Conservation (phyloP, 2,113 vertebrate species). For the Loxodonta africana region DNA sequence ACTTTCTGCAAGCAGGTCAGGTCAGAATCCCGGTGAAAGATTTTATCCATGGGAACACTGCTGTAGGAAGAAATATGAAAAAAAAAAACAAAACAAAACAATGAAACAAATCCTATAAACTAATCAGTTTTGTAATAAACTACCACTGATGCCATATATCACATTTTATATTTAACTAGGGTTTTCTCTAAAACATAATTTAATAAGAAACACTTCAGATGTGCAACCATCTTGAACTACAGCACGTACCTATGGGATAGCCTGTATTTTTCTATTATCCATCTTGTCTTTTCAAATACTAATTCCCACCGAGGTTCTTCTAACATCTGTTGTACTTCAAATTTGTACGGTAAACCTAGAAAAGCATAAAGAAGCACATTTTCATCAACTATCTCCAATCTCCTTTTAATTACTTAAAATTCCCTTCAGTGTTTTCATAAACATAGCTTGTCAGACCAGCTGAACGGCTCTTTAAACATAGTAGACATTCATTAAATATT, state of each 20-base stretch:
- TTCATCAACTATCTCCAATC: conserved; percentile 60
- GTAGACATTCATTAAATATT: conserved; percentile 53
- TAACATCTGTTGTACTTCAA: conserved; percentile 93
- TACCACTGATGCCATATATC: not conserved
- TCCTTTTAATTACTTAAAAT: conserved; percentile 74
- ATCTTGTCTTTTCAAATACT: conserved; percentile 94
- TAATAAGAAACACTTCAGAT: conserved; percentile 61
- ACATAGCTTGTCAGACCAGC: not conserved
- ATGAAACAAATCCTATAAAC: conserved; percentile 66
- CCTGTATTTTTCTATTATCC: conserved; percentile 97
- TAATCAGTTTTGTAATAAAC: conserved; percentile 37
- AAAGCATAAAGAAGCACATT: conserved; percentile 58
- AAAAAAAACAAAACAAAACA: not conserved
- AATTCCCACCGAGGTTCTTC: conserved; percentile 95
- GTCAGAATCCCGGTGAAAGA: conserved; percentile 94
- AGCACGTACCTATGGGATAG: conserved; percentile 91
- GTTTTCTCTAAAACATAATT: conserved; percentile 54
- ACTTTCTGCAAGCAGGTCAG: conserved; percentile 98
- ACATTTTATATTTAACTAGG: conserved; percentile 53
- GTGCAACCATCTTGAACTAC: not conserved
- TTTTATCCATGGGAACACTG: conserved; percentile 95
- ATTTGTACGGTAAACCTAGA: conserved; percentile 97
- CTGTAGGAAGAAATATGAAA: conserved; percentile 87
- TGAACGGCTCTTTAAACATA: conserved; percentile 54
- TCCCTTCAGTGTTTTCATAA: conserved; percentile 36